phyloP scores from a whole-genome alignment of 1,140 invertebrate genomes.

The Heliconius congener region DNA sequence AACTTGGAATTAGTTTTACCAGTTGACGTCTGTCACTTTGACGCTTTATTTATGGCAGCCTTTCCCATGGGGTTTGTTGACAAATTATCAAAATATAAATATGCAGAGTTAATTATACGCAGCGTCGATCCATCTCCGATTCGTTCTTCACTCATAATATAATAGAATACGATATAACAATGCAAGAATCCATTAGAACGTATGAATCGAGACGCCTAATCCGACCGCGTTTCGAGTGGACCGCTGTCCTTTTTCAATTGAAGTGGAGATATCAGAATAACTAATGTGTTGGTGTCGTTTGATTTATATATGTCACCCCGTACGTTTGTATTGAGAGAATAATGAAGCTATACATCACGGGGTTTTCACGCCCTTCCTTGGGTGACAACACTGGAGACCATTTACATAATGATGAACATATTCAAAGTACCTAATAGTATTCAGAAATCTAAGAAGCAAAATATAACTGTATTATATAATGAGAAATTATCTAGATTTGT shows the following conservation, averaged over 20 bases:
- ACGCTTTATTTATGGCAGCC: slow-evolving; percentile 5
- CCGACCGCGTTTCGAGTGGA: slow-evolving; percentile 62
- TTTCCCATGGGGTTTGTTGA: slow-evolving; percentile 18
- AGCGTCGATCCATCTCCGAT: slow-evolving; percentile 34
- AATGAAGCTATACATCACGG: slow-evolving; percentile 52
- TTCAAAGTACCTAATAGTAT: slow-evolving; percentile 8
- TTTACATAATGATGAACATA: slow-evolving; percentile 59
- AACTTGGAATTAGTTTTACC: slow-evolving; percentile 53
- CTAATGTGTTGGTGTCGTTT: slow-evolving; percentile 58
- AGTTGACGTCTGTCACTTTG: slow-evolving; percentile 32
- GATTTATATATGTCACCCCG: slow-evolving; percentile 55
- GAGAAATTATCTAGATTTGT: slow-evolving; percentile 28
- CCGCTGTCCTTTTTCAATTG: slow-evolving; percentile 51
- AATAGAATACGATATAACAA: slow-evolving; percentile 46
- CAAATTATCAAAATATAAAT: slow-evolving; percentile 26
- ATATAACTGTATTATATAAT: background rate
- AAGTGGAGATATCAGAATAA: slow-evolving; percentile 59
- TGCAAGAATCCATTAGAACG: slow-evolving; percentile 56
- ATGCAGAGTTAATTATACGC: slow-evolving; percentile 30
- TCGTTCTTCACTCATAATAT: slow-evolving; percentile 28
- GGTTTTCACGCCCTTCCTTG: slow-evolving; percentile 52
- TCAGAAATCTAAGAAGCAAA: slow-evolving; percentile 16
- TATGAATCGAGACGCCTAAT: slow-evolving; percentile 64
- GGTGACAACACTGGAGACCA: slow-evolving; percentile 45
- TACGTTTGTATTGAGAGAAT: slow-evolving; percentile 48